Evolutionary conservation across 2,113 vertebrate genomes (phyloP).

Genomic region (Protomyctophum bolini): DNA sequence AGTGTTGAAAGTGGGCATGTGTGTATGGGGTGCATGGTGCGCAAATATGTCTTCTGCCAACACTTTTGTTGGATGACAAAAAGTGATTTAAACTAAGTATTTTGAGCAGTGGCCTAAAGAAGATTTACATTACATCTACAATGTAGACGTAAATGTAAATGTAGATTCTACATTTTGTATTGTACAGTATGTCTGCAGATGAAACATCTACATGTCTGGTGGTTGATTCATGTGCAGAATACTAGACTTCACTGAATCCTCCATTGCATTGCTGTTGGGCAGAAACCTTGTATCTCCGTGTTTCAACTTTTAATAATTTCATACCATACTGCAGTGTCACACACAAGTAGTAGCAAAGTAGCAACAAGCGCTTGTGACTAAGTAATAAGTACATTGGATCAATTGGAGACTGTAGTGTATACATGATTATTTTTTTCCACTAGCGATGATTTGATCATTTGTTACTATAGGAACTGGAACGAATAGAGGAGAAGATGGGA

Average conservation of each 20-base stretch:
- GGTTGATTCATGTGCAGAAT: background rate
- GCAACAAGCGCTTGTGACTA: too few relatives aligned
- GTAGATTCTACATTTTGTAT: background rate
- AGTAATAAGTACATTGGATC: too few relatives aligned
- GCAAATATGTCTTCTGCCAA: background rate
- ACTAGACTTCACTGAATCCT: background rate
- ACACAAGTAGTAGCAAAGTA: too few relatives aligned
- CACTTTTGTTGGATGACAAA: background rate
- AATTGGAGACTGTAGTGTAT: too few relatives aligned
- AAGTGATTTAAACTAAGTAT: background rate
- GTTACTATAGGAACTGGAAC: slow-evolving; percentile 29
- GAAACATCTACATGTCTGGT: background rate
- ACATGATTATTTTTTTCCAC: too few relatives aligned
- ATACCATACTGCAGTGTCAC: too few relatives aligned
- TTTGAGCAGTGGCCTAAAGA: background rate
- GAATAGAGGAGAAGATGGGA: background rate
- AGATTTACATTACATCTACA: background rate
- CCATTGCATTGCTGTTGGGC: too few relatives aligned
- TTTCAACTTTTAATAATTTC: too few relatives aligned
- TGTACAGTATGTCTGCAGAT: too few relatives aligned
- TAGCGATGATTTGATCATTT: background rate
- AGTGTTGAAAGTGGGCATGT: background rate
- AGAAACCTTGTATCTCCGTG: too few relatives aligned
- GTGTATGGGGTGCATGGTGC: background rate
- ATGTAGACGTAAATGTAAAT: too few relatives aligned